Evolutionary conservation across 1,140 invertebrate species (phyloP).

Genomic region (Lepidurus arcticus): DNA sequence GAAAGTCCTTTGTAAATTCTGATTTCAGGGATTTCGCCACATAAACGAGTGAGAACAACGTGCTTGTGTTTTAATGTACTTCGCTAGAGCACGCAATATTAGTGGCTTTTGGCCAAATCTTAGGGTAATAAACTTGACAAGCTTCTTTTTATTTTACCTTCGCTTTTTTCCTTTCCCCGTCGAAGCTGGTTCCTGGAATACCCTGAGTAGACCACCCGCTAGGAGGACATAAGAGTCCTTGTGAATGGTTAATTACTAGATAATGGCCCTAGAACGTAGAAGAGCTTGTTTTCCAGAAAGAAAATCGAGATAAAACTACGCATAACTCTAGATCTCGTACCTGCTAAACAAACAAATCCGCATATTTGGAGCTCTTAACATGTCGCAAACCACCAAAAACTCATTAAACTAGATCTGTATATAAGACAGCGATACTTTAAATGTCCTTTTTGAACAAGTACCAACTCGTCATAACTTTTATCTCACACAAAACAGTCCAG

Average conservation of each 20-base stretch:
- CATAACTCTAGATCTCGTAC: background rate
- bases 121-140: background rate
- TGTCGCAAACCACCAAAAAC: too few species aligned
- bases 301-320: background rate
- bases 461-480: too few species aligned
- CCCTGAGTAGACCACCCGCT: background rate
- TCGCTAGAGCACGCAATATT: background rate
- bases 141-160: background rate
- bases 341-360: background rate
- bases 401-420: too few species aligned
- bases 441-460: too few species aligned
- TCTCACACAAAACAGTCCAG: too few species aligned
- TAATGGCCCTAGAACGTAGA: background rate
- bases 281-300: background rate
- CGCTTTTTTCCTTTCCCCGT: background rate
- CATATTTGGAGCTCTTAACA: background rate
- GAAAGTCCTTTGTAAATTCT: background rate
- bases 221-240: background rate
- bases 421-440: too few species aligned
- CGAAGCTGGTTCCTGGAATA: background rate
- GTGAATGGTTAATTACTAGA: slow-evolving; percentile 5
- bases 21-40: background rate
- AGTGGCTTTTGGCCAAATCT: background rate
- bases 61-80: background rate
- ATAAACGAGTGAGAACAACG: background rate